Percentiles rank a stretch among this genome's conserved stretches.
Conservation (phyloP, 2,797 vertebrate species). For the Callimico goeldii region DNA sequence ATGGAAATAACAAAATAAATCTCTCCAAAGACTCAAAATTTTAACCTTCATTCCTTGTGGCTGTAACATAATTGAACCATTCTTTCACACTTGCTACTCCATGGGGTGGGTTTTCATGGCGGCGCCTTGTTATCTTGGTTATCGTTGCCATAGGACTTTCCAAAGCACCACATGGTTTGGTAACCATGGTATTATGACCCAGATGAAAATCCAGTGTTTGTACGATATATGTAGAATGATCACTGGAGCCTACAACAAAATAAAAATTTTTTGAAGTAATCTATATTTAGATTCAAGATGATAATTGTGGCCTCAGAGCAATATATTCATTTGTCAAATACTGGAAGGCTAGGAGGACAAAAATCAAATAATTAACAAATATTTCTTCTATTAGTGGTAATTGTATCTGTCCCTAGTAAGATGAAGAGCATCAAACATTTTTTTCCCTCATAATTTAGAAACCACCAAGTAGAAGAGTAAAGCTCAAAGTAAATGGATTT, state of each 20-base stretch:
- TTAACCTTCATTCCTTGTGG: slow-evolving; percentile 97
- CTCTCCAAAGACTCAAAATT: neutral
- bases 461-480: neutral
- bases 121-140: slow-evolving; percentile 96
- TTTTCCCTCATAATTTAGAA: slow-evolving; percentile 20
- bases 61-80: slow-evolving; percentile 98
- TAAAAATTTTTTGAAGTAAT: slow-evolving; percentile 27
- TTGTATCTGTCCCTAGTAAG: neutral
- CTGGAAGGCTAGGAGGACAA: neutral
- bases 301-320: neutral
- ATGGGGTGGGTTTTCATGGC: slow-evolving; percentile 97
- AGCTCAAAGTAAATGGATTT: neutral
- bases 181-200: slow-evolving; percentile 99
- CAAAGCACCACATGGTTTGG: slow-evolving; percentile 96
- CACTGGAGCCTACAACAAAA: slow-evolving; percentile 89
- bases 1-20: neutral
- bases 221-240: slow-evolving; percentile 97
- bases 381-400: neutral
- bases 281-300: slow-evolving; percentile 40
- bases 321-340: neutral
- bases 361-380: neutral
- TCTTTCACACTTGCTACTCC: slow-evolving; percentile 98
- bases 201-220: slow-evolving; percentile 98
- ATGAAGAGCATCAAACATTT: slow-evolving; percentile 7
- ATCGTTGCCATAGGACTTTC: slow-evolving; percentile 99